phyloP scores from a whole-genome alignment of 2,797 vertebrate genomes.

The Myioborus melanocephalus region DNA sequence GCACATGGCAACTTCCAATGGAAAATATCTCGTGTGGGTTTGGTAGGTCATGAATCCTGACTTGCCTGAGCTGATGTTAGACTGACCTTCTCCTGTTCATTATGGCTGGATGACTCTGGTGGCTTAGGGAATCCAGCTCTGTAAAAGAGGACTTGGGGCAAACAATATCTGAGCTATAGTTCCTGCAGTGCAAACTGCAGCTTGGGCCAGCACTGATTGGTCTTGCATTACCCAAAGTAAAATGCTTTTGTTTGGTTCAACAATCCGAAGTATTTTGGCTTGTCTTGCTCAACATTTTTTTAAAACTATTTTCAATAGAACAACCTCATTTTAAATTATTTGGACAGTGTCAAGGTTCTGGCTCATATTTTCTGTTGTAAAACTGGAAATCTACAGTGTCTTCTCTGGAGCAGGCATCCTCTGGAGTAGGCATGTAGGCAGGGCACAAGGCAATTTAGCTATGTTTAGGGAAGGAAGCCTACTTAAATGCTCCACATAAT shows the following conservation, averaged over 20 bases:
- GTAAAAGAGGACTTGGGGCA: not conserved
- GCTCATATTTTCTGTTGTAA: not conserved
- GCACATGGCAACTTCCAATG: not conserved
- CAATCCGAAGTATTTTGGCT: not conserved
- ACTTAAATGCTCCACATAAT: not conserved
- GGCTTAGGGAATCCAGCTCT: not conserved
- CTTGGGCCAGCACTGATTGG: not conserved
- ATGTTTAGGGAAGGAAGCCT: not conserved
- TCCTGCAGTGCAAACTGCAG: not conserved
- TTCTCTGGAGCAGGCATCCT: not conserved
- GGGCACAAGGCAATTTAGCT: not conserved
- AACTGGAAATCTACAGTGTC: not conserved
- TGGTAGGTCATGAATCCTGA: not conserved
- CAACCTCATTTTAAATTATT: not conserved
- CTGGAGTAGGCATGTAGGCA: not conserved
- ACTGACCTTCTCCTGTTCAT: not conserved
- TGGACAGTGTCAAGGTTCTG: not conserved
- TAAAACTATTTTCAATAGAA: not conserved
- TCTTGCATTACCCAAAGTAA: not conserved
- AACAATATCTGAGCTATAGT: not conserved
- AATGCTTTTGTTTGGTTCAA: not conserved
- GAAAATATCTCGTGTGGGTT: not conserved
- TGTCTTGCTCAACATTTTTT: not conserved
- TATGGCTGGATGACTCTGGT: not conserved
- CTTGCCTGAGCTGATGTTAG: not conserved